A percentile compares a stretch with the other conserved stretches of the same genome.
phyloP scores from a whole-genome alignment of 2,888 invertebrate species.

The Ornithoptera priamus region DNA sequence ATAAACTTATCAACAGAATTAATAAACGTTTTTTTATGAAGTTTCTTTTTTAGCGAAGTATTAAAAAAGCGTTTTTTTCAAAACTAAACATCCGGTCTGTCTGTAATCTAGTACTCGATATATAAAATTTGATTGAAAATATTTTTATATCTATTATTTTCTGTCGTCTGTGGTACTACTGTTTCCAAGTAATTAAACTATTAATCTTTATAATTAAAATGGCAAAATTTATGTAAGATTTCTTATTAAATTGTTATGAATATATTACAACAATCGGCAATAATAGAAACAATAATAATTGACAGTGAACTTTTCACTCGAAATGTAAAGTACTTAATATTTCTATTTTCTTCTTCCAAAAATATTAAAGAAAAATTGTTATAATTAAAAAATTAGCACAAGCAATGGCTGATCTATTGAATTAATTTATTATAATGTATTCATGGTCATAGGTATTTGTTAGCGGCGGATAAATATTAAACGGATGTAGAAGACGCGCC shows the following conservation, averaged over 20 bases:
- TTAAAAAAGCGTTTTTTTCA: not conserved
- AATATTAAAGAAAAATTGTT: not conserved
- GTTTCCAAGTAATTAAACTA: too few species aligned
- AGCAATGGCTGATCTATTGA: not conserved
- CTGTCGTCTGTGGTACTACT: too few species aligned
- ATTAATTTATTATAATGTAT: constrained; percentile 25
- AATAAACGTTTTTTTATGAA: constrained; percentile 6
- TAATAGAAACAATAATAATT: too few species aligned
- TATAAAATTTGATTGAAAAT: too few species aligned
- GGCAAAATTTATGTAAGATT: too few species aligned
- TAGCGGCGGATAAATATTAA: constrained; percentile 16
- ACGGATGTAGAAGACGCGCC: constrained; percentile 16
- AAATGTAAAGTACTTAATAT: too few species aligned
- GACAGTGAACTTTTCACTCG: too few species aligned
- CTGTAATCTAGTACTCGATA: not conserved
- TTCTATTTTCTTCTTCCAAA: too few species aligned
- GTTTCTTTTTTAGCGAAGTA: not conserved
- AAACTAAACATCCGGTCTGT: not conserved
- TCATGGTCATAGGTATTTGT: constrained; percentile 11
- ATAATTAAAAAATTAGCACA: not conserved
- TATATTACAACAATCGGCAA: too few species aligned
- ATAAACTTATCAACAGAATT: constrained; percentile 11
- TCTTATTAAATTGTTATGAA: too few species aligned
- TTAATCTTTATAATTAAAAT: too few species aligned
- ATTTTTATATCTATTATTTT: too few species aligned